Evolutionary conservation across 2,888 invertebrate species (phyloP), one percentile per base, ranked within the genome.

Genomic region (Thysanoteuthis rhombus): DNA sequence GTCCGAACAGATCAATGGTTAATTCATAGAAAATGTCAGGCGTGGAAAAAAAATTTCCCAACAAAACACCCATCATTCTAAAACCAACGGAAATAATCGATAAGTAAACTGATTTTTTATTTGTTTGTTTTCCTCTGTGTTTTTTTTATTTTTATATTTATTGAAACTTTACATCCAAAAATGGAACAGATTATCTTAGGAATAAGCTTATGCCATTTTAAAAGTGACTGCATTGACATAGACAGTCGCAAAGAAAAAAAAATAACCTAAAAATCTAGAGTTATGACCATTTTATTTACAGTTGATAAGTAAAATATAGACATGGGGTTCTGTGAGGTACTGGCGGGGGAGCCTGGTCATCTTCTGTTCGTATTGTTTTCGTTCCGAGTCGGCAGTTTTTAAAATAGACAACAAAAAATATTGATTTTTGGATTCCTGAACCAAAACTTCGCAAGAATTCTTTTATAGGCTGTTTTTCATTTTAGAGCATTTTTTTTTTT

Each of bases 281-380:
- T 36, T 75, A 75, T n/a, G 75, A 25, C 19, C 75, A 75, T 75
- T 75, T 75, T n/a, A 19, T n/a, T 75, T 75, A 75, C 75, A 75
- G 75, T 75, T 75, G 75, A 75, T 75, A 75, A 75, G 75, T n/a
- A 75, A 75, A 75, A 75, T 75, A 75, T 75, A 75, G 75, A n/a
- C 75, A n/a, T 36, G n/a, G 36, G n/a, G 25, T 52, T 25, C 52
- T 52, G 52, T 5, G 52, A 52, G 22, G 3, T 22, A 52, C 28
- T 4, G 52, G 25, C 52, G 1, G 52, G 22, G 52, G 5, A n/a
- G n/a, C 36, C 36, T 75, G 75, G 36, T 75, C 75, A 75, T 75
- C 75, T 75, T 36, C 75, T 36, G 75, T 75, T 12, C 16, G 16
- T 75, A n/a, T 75, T 10, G 0, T n/a, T n/a, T 75, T 75, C n/a